Conservation (phyloP, 2,797 vertebrate genomes). For the Gobionotothen gibberifrons region DNA sequence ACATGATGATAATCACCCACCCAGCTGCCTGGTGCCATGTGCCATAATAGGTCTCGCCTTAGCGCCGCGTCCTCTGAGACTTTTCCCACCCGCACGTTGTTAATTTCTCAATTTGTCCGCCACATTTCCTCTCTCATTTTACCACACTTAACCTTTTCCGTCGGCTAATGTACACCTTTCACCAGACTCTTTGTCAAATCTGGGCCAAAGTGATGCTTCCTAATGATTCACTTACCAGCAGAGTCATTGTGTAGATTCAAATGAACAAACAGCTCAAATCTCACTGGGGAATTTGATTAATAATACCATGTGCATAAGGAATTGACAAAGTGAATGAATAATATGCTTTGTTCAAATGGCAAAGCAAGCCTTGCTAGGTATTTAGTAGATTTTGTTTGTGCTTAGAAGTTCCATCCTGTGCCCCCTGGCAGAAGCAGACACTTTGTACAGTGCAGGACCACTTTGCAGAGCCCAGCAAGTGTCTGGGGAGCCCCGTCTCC, state of each 20-base stretch:
- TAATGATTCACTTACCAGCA: constrained; percentile 75
- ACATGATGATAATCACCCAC: constrained; percentile 84
- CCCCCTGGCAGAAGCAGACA: constrained; percentile 72
- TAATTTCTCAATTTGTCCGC: constrained; percentile 87
- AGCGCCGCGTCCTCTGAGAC: constrained; percentile 80
- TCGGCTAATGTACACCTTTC: constrained; percentile 72
- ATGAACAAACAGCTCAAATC: constrained; percentile 71
- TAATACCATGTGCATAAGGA: constrained; percentile 71
- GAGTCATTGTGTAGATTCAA: constrained; percentile 67
- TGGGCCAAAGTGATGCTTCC: constrained; percentile 76
- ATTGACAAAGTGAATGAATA: constrained; percentile 72
- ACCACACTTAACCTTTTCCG: constrained; percentile 79
- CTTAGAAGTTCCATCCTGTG: constrained; percentile 78
- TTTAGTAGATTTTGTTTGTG: constrained; percentile 76
- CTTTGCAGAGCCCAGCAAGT: constrained; percentile 64
- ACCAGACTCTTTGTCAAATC: constrained; percentile 75
- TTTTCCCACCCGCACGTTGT: constrained; percentile 66
- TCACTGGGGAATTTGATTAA: constrained; percentile 73
- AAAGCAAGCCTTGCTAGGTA: constrained; percentile 59
- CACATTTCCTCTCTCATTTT: constrained; percentile 75
- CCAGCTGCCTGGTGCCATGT: constrained; percentile 83
- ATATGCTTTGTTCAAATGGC: constrained; percentile 70
- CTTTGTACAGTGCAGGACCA: constrained; percentile 71
- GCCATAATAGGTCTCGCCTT: constrained; percentile 83
- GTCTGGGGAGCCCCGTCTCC: constrained; percentile 77